A percentile compares a stretch with the other conserved stretches of the same genome.
phyloP scores from a whole-genome alignment of 2,113 vertebrate genomes.

The Mus musculus region DNA sequence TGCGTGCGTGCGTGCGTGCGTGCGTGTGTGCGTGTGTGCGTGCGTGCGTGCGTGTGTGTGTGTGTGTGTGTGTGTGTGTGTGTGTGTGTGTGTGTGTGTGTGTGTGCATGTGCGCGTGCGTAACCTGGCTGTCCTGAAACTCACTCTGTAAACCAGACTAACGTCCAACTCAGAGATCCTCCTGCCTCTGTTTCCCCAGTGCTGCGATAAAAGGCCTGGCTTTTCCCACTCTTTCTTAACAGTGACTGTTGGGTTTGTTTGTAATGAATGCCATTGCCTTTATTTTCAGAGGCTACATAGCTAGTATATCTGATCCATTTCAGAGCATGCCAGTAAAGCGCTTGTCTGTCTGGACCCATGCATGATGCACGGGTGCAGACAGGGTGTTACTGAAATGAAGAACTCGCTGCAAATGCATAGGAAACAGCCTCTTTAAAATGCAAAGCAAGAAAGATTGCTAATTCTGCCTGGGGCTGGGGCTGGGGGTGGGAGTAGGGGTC shows the following conservation, averaged over 20 bases:
- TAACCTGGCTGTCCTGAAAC: background rate
- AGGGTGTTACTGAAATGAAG: background rate
- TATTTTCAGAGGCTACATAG: accelerated
- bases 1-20: too few species aligned
- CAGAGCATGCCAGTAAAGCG: background rate
- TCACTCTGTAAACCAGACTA: background rate
- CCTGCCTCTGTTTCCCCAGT: background rate
- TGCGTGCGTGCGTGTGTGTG: too few species aligned
- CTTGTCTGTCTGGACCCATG: background rate
- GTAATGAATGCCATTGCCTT: background rate
- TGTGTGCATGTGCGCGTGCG: too few species aligned
- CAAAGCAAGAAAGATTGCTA: background rate
- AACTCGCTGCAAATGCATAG: background rate
- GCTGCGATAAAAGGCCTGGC: background rate
- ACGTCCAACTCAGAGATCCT: background rate
- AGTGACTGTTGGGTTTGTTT: accelerated
- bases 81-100: too few species aligned
- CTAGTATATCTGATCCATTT: accelerated
- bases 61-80: too few species aligned
- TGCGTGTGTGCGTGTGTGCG: too few species aligned
- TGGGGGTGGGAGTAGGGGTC: background rate
- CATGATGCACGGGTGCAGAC: background rate
- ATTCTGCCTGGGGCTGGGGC: background rate
- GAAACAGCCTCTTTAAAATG: background rate
- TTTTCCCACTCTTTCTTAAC: background rate